Base-by-base conservation (phyloP, 2,888 invertebrate species). In the Drosophila barbarae region DNA sequence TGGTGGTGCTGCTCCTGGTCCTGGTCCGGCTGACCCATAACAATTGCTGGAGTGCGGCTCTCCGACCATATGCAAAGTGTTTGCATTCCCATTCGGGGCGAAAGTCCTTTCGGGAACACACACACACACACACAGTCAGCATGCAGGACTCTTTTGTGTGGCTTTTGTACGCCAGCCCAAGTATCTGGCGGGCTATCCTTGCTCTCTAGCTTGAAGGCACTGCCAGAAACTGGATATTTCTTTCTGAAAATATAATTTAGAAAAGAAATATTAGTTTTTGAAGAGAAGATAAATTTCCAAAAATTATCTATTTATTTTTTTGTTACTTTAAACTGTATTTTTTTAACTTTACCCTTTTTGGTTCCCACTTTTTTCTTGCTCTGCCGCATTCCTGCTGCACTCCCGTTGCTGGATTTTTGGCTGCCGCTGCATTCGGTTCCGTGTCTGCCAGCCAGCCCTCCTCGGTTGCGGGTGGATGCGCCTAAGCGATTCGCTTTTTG, bases 401-500 rank as follows among this genome's bases (percentile, higher is more conserved):
- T 68, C 78, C 59, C 64, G 72, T 76, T 78, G 72, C 69, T 81
- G 64, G 75, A 72, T 76, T 73, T 84, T 82, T 60, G 59, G 69
- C 50, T 63, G 57, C 42, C 63, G 49, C 60, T 53, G 63, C 46
- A 63, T 50, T 47, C 32, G 28, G 18, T 18, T 46, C 46, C 46
- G 30, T 44, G 44, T 69, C 69, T 69, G 35, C 49, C 65, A 21
- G 28, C 46, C 38, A 21, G 28, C 46, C 38, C 52, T 61, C 35
- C 57, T 64, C 50, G 60, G 35, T 52, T 76, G 69, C 57, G 63
- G 74, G 59, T 79, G 72, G 71, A 69, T 86, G 78, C 76, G 83
- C 84, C 83, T 86, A 85, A 86, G 84, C 86, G 84, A 86, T 82
- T 80, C 73, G 66, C 71, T 76, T 84, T 86, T 72, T 78, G 73